Evolutionary conservation across 2,797 vertebrate genomes (phyloP), one percentile per base, ranked within the genome.

Genomic region (Urophycis tenuis): DNA sequence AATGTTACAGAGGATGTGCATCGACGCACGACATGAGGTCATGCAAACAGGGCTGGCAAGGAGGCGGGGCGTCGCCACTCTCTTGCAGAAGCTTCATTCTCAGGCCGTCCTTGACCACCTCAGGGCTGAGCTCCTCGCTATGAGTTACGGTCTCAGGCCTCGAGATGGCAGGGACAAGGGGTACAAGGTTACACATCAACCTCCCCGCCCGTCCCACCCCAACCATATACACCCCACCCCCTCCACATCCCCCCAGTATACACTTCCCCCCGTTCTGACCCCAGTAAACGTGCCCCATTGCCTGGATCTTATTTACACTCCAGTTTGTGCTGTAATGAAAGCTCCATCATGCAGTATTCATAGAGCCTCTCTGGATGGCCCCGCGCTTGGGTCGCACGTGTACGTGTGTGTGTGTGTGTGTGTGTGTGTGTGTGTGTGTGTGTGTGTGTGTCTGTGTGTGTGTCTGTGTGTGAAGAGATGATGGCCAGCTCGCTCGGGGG

Each of bases 271-370:
- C 89, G 84, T 91, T 90, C 90, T 93, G 93, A 93, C 92, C 92
- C 91, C 88, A 85, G 91, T 93, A 93, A 94, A 87, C 80, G 90
- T 86, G 87, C 88, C 85, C 87, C 91, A 88, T 90, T 85, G 86
- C 88, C 87, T 88, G 80, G 88, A 91, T 93, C 89, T 92, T 91
- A 90, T 91, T 93, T 93, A 93, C 88, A 91, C 87, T 89, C 88
- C 74, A 93, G 89, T 87, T 88, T 36, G 80, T 80, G 74, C 87
- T 78, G 90, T 91, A 91, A 91, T 91, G 89, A 94, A 93, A 87
- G 87, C 88, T 87, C 84, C 36, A 89, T 91, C 92, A 93, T 93
- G 91, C 91, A 93, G 89, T 94, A 92, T 92, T 91, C 91, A 92
- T 91, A 85, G 84, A 73, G 77, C 79, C 88, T 86, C 89, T 89